Evolutionary conservation across 1,140 invertebrate genomes (phyloP).

Genomic region (Platorchestia sp.): DNA sequence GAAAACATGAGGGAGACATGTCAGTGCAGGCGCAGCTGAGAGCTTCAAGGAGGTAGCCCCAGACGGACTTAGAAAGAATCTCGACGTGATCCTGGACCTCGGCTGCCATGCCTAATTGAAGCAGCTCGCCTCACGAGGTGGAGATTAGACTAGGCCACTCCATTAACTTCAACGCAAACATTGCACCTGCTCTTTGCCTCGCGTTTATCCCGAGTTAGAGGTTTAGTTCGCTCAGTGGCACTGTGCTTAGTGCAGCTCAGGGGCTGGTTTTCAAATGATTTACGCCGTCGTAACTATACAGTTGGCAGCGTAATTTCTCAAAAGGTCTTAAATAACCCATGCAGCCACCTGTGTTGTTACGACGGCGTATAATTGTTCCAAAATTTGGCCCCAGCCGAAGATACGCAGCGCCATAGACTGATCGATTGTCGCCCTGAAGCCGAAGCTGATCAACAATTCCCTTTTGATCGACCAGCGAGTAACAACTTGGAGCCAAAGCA

Average conservation of each 20-base stretch:
- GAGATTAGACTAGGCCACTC: not conserved
- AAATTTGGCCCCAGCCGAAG: too few species aligned
- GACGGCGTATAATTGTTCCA: too few species aligned
- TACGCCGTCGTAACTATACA: too few species aligned
- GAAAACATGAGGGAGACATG: too few species aligned
- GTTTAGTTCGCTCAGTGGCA: not conserved
- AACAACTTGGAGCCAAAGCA: not conserved
- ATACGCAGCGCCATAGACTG: not conserved
- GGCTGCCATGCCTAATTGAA: not conserved
- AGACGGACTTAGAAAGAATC: not conserved
- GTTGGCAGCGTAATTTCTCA: too few species aligned
- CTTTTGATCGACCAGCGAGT: too few species aligned
- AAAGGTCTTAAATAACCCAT: too few species aligned
- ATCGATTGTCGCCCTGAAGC: not conserved
- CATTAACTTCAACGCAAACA: not conserved
- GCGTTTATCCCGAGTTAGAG: not conserved
- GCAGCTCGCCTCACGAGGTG: not conserved
- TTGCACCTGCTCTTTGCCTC: not conserved
- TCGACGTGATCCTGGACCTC: not conserved
- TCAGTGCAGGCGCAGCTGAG: too few species aligned
- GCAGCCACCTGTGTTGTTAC: too few species aligned
- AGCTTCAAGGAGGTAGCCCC: not conserved
- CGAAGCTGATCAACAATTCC: not conserved
- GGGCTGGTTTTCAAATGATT: too few species aligned
- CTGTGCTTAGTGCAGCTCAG: not conserved